Percentiles rank a stretch among this genome's conserved stretches.
These are phyloP conservation scores for Apamea epomidion DNA, from an alignment of 2,888 invertebrate genomes.

Conservation along the genomic window DNA sequence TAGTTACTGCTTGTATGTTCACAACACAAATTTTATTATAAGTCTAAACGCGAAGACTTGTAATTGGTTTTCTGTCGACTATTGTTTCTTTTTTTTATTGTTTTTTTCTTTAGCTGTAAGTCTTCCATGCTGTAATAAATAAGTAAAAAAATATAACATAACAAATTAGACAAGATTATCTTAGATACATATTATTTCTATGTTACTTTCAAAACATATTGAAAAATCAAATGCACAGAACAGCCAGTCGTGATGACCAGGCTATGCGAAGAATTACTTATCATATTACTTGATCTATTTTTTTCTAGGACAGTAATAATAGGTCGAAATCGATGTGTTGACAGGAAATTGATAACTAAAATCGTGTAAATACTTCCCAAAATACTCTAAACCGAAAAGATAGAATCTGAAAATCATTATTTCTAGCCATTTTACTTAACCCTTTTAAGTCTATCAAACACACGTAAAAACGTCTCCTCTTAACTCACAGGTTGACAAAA, in stretches of 20 bases:
- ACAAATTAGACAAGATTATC: too few relatives aligned
- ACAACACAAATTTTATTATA: too few relatives aligned
- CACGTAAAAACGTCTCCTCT: conserved; percentile 34
- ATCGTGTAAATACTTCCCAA: background rate
- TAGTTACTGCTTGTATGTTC: too few relatives aligned
- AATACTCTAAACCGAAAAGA: background rate
- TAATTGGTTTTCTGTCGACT: too few relatives aligned
- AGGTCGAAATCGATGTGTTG: background rate
- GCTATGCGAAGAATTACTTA: background rate
- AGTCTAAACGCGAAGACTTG: too few relatives aligned
- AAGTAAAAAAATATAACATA: too few relatives aligned
- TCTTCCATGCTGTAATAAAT: too few relatives aligned
- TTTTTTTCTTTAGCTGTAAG: too few relatives aligned
- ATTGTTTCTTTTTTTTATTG: too few relatives aligned
- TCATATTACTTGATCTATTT: background rate
- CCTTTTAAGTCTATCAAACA: conserved; percentile 27
- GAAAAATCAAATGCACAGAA: background rate
- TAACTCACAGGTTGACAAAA: conserved; percentile 66
- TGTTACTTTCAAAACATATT: background rate
- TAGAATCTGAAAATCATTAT: background rate
- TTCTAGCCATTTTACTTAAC: background rate
- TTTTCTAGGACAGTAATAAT: background rate
- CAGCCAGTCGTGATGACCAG: background rate
- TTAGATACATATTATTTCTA: too few relatives aligned
- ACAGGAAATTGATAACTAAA: background rate